Percentiles rank a stretch among this genome's conserved stretches.
These are phyloP conservation scores for Steinernema feltiae DNA, from an alignment of 1,140 invertebrate genomes.

Conservation along the genomic window DNA sequence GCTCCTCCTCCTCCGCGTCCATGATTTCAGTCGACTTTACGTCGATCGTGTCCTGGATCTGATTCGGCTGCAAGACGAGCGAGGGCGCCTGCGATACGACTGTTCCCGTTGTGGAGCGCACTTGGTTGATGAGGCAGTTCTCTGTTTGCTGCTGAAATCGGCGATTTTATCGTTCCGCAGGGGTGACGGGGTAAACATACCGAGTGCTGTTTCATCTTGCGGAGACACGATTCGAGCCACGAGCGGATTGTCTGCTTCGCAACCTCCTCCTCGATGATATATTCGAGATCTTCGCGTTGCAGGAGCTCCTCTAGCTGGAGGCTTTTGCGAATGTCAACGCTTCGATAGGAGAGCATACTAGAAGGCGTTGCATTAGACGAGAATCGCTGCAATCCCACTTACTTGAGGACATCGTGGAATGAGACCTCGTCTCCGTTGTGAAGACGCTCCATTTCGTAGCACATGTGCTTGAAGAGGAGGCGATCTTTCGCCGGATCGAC, in stretches of 20 bases:
- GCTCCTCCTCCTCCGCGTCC: conserved; percentile 21
- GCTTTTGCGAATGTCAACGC: conserved; percentile 95
- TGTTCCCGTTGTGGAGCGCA: neutral
- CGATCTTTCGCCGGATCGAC: conserved; percentile 95
- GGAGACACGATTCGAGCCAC: conserved; percentile 63
- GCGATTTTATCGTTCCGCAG: neutral
- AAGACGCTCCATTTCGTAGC: conserved; percentile 90
- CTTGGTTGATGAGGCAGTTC: conserved; percentile 18
- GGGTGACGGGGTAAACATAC: neutral
- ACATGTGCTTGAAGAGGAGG: conserved; percentile 98
- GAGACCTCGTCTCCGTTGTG: conserved; percentile 98
- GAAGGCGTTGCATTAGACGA: conserved; percentile 27
- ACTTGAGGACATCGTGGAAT: conserved; percentile 99
- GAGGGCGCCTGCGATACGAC: neutral
- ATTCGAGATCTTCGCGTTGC: conserved; percentile 95
- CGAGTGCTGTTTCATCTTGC: conserved; percentile 53
- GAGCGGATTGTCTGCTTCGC: conserved; percentile 89
- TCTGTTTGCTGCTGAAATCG: conserved; percentile 1
- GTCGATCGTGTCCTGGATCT: conserved; percentile 12
- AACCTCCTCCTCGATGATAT: conserved; percentile 98
- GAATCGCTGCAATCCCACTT: conserved; percentile 42
- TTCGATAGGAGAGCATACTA: conserved; percentile 96
- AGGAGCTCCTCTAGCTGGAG: conserved; percentile 96
- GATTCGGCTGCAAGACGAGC: neutral
- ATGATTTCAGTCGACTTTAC: conserved; percentile 17